Conservation (phyloP, 2,797 vertebrate species). For the Enteromius radiatus region DNA sequence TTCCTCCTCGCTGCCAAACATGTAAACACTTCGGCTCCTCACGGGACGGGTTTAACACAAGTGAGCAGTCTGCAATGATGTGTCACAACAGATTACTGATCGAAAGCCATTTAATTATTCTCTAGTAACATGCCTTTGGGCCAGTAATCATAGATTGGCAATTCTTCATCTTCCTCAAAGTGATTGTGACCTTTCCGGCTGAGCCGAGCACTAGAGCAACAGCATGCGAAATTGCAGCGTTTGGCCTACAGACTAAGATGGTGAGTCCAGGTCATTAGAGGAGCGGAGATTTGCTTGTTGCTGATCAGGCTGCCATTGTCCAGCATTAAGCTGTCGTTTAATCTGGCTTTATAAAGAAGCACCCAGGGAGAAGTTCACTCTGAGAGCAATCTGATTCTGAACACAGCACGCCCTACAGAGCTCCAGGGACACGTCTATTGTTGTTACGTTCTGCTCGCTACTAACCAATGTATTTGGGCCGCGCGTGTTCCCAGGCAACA, state of each 20-base stretch:
- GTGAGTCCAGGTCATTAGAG: conserved; percentile 70
- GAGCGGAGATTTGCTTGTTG: conserved; percentile 70
- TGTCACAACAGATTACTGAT: conserved; percentile 56
- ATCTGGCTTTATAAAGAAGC: conserved; percentile 64
- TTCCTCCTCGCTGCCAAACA: not conserved
- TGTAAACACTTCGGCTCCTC: not conserved
- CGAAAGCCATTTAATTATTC: conserved; percentile 63
- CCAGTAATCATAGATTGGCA: conserved; percentile 63
- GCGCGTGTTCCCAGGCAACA: not conserved
- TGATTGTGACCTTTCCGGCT: conserved; percentile 72
- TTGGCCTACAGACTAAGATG: conserved; percentile 69
- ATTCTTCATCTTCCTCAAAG: conserved; percentile 63
- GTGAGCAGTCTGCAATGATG: conserved; percentile 54
- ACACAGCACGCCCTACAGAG: conserved; percentile 70
- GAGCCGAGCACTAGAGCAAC: conserved; percentile 53
- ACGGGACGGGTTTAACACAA: conserved; percentile 21
- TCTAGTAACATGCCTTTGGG: conserved; percentile 58
- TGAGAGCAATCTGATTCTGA: conserved; percentile 35
- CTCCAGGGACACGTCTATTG: conserved; percentile 50
- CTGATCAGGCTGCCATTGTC: conserved; percentile 74
- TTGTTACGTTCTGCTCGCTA: not conserved
- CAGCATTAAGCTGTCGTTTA: conserved; percentile 65
- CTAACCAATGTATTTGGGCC: not conserved
- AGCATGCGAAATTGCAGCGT: conserved; percentile 66
- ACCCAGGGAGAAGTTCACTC: conserved; percentile 22